A percentile compares a stretch with the other conserved stretches of the same genome.
Evolutionary conservation across 2,797 vertebrate genomes (phyloP).

Genomic region (Hypotaenidia okinawae): DNA sequence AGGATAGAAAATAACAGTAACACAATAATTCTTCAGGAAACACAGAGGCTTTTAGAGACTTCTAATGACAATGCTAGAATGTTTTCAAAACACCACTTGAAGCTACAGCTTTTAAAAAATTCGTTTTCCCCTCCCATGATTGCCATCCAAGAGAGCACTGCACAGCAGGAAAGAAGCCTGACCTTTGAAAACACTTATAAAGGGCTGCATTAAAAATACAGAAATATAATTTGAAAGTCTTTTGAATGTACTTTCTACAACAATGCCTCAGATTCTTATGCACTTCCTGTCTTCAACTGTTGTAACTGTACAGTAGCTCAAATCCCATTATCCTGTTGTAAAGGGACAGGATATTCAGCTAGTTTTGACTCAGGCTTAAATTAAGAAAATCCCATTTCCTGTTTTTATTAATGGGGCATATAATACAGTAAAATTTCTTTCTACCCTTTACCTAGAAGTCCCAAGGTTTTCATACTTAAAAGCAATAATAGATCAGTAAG

Average conservation of each 20-base stretch:
- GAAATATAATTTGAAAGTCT: neutral
- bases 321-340: neutral
- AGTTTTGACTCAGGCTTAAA: neutral
- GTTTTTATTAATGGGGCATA: neutral
- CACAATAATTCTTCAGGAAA: neutral
- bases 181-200: slow-evolving; percentile 8
- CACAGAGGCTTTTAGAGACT: neutral
- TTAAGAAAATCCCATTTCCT: neutral
- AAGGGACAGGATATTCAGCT: neutral
- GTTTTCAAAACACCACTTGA: slow-evolving; percentile 14
- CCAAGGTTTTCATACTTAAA: neutral
- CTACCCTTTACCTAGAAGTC: neutral
- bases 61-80: neutral
- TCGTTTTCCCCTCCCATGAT: neutral
- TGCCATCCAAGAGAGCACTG: neutral
- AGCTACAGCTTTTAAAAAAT: slow-evolving; percentile 18
- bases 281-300: neutral
- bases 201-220: neutral
- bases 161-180: neutral
- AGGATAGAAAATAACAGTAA: neutral
- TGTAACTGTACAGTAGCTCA: neutral
- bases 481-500: neutral
- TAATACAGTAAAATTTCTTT: neutral
- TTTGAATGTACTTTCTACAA: neutral
- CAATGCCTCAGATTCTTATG: neutral